Conservation (phyloP, 2,888 invertebrate species). For the Allacma fusca region DNA sequence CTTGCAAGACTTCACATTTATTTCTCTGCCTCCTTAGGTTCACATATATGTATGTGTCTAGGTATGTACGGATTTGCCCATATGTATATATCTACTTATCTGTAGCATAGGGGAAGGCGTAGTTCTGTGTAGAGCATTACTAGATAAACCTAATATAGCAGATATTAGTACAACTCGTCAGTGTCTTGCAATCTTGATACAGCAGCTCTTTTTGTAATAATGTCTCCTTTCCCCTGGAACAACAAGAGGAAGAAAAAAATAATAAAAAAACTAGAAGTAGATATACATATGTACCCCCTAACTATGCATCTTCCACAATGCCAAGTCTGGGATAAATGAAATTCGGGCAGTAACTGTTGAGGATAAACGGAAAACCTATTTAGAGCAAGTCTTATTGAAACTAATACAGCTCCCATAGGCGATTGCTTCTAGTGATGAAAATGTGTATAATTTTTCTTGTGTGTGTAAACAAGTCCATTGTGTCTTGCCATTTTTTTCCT, state of each 20-base stretch:
- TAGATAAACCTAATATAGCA: too few species aligned
- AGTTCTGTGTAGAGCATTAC: too few species aligned
- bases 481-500: background rate
- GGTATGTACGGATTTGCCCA: too few species aligned
- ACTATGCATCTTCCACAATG: background rate
- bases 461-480: slow-evolving; percentile 1
- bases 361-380: slow-evolving; percentile 1
- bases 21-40: background rate
- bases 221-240: background rate
- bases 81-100: too few species aligned
- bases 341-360: background rate
- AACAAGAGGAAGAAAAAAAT: background rate
- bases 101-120: too few species aligned
- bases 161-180: too few species aligned
- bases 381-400: background rate
- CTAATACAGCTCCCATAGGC: background rate
- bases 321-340: background rate
- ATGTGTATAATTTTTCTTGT: background rate
- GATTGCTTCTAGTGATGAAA: slow-evolving; percentile 7
- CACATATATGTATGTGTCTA: background rate
- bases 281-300: background rate
- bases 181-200: background rate
- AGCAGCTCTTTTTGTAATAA: slow-evolving; percentile 11
- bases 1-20: background rate
- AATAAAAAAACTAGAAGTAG: background rate